Base-by-base conservation (phyloP, 2,113 vertebrate species). In the Sylvia atricapilla region DNA sequence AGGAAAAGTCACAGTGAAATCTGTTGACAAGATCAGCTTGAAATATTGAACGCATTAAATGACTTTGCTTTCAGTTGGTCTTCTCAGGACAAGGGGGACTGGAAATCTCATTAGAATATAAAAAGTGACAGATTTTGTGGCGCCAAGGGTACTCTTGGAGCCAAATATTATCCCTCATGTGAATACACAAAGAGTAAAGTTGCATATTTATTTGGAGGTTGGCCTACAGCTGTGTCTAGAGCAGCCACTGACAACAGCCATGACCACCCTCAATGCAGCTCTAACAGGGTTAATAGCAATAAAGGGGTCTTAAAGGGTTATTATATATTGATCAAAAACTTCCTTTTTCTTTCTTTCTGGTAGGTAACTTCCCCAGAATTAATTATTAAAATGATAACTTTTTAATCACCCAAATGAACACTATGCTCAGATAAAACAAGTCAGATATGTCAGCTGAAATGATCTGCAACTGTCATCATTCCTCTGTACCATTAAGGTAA, bases 1-100 rank as follows among this genome's bases (percentile, higher is more conserved):
- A 93, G 89, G 95, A 97, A 96, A 70, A 95, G 66, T 91, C 75
- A 49, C 17, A 68, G 60, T 35, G 52, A 78, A 84, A 33, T 63
- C 66, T 86, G 83, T 73, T 81, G 90, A 90, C 66, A 87, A 84
- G 76, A 95, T 60, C 50, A 75, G 19, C 33, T 88, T 89, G 84
- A 91, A 95, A 91, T 59, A 33, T 60, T 88, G 67, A 50, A 53
- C 7, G 1, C 72, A 90, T 81, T 94, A 74, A 83, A 70, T 89
- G 43, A 68, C 72, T 92, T 72, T 63, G 73, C 58, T 94, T 74
- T 93, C 56, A 73, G 47, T 56, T 87, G 44, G 37, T 93, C 6
- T 2, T 84, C 63, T 87, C 69, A 66, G 53, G 30, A 44, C 60
- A 63, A 88, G 49, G 0, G 3, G 66, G 62, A 37, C 49, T 81